phyloP scores from a whole-genome alignment of 2,888 invertebrate species.

The Sturmia bella region DNA sequence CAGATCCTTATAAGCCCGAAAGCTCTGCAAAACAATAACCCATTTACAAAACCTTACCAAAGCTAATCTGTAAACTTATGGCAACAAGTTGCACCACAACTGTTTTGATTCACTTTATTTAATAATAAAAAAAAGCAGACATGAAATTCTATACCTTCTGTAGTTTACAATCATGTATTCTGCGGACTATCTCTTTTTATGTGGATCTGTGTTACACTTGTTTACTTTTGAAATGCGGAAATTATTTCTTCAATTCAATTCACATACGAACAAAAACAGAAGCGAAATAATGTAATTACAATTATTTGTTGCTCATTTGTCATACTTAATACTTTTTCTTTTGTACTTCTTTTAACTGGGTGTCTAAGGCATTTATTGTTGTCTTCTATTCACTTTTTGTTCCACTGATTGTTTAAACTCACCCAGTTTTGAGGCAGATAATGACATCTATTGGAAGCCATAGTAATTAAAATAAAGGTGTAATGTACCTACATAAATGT shows the following conservation, averaged over 20 bases:
- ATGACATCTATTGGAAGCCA: constrained; percentile 61
- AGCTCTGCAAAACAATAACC: too few species aligned
- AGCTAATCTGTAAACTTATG: too few species aligned
- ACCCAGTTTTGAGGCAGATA: constrained; percentile 61
- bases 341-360: constrained; percentile 37
- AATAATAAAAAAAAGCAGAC: too few species aligned
- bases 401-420: constrained; percentile 36
- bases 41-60: too few species aligned
- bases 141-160: constrained; percentile 1
- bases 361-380: constrained; percentile 35
- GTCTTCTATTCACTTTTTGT: constrained; percentile 3
- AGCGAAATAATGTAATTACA: constrained; percentile 27
- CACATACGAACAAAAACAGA: constrained; percentile 7
- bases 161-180: constrained; percentile 8
- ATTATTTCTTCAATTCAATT: constrained; percentile 35
- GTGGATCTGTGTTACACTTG: constrained; percentile 9
- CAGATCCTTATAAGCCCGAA: too few species aligned
- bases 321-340: constrained; percentile 49
- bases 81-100: too few species aligned
- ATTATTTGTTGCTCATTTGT: constrained; percentile 54
- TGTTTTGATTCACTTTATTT: too few species aligned
- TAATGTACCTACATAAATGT: constrained; percentile 18
- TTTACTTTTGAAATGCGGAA: constrained; percentile 41
- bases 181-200: constrained; percentile 18
- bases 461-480: constrained; percentile 51